phyloP scores from a whole-genome alignment of 2,888 invertebrate species.

The Pycnomerus fuliginosus region DNA sequence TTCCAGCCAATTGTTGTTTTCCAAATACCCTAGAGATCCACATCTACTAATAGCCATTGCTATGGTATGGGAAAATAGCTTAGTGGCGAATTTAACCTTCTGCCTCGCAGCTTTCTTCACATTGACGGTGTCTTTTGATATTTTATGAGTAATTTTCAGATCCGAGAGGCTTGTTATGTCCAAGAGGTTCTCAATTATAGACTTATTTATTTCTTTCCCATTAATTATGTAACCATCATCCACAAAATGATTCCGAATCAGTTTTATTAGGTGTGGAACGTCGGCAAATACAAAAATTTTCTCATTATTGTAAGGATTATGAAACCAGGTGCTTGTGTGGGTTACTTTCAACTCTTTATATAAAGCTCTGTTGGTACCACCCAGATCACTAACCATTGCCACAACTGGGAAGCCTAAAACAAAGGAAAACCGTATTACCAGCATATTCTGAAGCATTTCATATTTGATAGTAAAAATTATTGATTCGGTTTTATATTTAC shows the following conservation, averaged over 20 bases:
- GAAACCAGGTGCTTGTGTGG: conserved; percentile 17
- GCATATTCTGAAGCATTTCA: too few species aligned
- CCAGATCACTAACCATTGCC: conserved; percentile 32
- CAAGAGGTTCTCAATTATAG: conserved; percentile 8
- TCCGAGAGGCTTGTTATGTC: conserved; percentile 6
- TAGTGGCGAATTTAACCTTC: conserved; percentile 30
- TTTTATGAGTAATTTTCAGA: conserved; percentile 5
- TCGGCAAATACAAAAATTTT: conserved; percentile 26
- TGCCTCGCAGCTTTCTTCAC: conserved; percentile 23
- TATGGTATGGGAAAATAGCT: conserved; percentile 34
- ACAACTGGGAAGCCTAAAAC: conserved; percentile 31
- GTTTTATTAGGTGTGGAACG: conserved; percentile 28
- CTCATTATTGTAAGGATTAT: conserved; percentile 20
- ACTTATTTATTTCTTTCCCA: conserved; percentile 23
- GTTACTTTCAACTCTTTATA: conserved; percentile 22
- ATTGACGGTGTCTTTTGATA: conserved; percentile 2
- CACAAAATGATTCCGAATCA: conserved; percentile 26
- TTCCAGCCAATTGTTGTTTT: conserved; percentile 26
- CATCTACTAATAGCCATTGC: conserved; percentile 27
- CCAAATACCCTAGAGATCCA: conserved; percentile 20
- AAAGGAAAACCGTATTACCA: too few species aligned
- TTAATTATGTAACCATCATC: conserved; percentile 25
- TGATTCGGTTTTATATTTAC: too few species aligned
- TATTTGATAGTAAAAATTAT: too few species aligned
- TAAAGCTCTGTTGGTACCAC: conserved; percentile 24